These are phyloP conservation scores for Riparia riparia DNA, from an alignment of 2,113 vertebrate species.

Conservation along the genomic window DNA sequence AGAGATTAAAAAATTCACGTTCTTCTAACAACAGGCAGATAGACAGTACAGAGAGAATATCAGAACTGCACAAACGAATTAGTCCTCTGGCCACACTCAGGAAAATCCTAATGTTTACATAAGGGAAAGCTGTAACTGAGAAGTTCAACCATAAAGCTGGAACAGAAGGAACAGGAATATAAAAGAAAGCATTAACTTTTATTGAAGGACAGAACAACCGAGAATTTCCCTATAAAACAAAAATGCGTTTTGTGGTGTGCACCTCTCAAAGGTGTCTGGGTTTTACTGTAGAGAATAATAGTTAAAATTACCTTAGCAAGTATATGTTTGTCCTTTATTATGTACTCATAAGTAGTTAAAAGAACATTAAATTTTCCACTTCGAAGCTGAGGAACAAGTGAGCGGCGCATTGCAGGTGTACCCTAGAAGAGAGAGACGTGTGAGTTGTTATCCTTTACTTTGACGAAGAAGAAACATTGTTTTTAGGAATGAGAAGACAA, in stretches of 20 bases:
- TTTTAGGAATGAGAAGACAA: background rate
- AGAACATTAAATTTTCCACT: conserved; percentile 98
- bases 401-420: conserved; percentile 91
- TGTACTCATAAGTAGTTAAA: conserved; percentile 97
- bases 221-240: background rate
- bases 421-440: conserved; percentile 77
- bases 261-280: background rate
- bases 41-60: background rate
- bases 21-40: background rate
- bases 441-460: background rate
- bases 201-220: background rate
- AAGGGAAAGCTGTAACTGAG: background rate
- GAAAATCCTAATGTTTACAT: background rate
- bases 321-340: conserved; percentile 99
- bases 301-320: conserved; percentile 91
- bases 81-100: background rate
- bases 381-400: conserved; percentile 92
- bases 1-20: background rate
- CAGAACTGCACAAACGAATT: background rate
- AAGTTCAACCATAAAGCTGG: background rate
- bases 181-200: background rate
- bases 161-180: background rate
- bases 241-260: background rate
- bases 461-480: background rate
- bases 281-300: background rate